phyloP scores from a whole-genome alignment of 1,140 invertebrate species.

The Hirudo medicinalis region DNA sequence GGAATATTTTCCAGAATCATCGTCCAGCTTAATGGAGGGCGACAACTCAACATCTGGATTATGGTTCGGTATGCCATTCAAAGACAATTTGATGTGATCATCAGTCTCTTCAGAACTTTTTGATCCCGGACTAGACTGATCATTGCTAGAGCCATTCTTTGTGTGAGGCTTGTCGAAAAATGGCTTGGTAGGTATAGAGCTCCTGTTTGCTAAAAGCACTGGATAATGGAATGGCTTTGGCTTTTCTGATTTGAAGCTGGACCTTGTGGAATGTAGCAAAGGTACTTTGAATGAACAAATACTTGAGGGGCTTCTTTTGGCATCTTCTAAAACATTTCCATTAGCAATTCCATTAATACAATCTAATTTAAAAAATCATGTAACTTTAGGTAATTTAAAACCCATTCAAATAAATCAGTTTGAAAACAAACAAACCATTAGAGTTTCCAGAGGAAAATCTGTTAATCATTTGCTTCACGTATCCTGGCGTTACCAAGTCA shows the following conservation, averaged over 20 bases:
- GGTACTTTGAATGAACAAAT: slow-evolving; percentile 10
- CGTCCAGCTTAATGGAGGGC: no score
- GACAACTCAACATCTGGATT: no score
- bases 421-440: background rate
- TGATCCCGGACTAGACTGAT: no score
- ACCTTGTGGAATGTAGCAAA: slow-evolving; percentile 5
- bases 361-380: background rate
- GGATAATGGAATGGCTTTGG: slow-evolving; percentile 9
- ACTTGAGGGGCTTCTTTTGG: background rate
- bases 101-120: no score
- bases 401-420: background rate
- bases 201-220: slow-evolving; percentile 7
- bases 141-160: background rate
- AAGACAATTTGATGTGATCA: no score
- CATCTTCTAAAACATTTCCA: background rate
- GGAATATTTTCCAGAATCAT: no score
- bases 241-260: slow-evolving; percentile 8
- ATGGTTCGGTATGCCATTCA: no score
- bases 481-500: slow-evolving; percentile 1
- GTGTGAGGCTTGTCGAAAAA: background rate
- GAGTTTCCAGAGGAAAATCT: background rate
- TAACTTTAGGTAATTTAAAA: background rate
- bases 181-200: slow-evolving; percentile 9
- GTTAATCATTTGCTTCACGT: slow-evolving; percentile 5
- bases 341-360: background rate